A percentile compares a stretch with the other conserved stretches of the same genome.
Evolutionary conservation across 2,113 vertebrate species (phyloP).

Genomic region (Saccopteryx leptura): DNA sequence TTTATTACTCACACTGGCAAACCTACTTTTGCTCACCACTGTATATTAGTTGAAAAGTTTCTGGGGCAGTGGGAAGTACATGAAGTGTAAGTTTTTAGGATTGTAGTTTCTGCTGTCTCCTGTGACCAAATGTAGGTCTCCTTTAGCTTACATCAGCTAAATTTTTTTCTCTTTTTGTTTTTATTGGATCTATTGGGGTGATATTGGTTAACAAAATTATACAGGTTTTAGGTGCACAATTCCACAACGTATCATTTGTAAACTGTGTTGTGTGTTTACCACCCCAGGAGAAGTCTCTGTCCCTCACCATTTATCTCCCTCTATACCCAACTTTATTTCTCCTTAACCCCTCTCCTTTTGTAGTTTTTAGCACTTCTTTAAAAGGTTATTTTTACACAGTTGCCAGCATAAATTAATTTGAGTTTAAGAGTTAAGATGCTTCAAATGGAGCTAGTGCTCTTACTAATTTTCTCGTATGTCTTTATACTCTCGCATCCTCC

Average conservation of each 20-base stretch:
- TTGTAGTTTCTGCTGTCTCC: background rate
- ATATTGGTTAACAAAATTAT: no score
- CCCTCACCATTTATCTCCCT: no score
- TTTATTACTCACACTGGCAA: background rate
- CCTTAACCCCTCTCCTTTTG: background rate
- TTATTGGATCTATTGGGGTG: no score
- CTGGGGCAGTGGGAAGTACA: background rate
- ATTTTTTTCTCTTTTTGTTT: background rate
- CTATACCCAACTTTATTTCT: no score
- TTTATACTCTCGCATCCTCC: background rate
- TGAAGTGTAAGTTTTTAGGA: background rate
- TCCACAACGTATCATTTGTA: no score
- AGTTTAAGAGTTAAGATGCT: conserved; percentile 21
- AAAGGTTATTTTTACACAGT: conserved; percentile 1
- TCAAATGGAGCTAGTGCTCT: background rate
- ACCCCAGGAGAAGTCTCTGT: no score
- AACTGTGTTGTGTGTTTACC: no score
- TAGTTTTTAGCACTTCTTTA: background rate
- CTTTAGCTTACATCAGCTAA: background rate
- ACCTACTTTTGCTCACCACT: background rate
- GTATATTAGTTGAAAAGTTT: background rate
- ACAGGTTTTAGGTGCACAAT: no score
- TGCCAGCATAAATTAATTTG: conserved; percentile 16
- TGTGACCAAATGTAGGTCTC: background rate
- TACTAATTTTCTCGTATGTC: background rate